Evolutionary conservation across 1,140 invertebrate genomes (phyloP), one percentile per base, ranked within the genome.

Genomic region (Drosophila kikkawai): DNA sequence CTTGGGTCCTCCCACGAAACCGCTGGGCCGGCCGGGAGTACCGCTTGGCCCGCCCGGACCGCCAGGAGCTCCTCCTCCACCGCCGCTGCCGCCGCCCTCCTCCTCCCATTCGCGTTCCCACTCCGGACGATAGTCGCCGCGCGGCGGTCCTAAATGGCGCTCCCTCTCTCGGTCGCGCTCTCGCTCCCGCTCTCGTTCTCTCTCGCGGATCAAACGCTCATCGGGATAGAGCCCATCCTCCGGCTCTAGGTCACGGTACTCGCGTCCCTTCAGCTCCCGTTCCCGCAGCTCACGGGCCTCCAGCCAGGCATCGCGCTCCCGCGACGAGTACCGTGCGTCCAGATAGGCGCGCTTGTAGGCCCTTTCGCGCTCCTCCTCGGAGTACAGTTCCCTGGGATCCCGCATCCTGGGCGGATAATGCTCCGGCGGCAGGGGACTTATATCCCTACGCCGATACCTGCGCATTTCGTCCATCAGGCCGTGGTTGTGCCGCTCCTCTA

Each of bases 21-120:
- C 91, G 22, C 77, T 66, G 39, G 77, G 61, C 2, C 85, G 84
- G 0, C 59, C 58, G n/a, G 79, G 81, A 6, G 58, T 73, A 0
- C 75, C 75, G 39, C 59, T 71, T 0, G 61, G 66, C 0, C 70
- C 79, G 22, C 70, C 75, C 7, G 65, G 66, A 42, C 73, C 83
- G 4, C 75, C 61, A 4, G 41, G 57, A 9, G 42, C 71, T 5
- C 44, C 36, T 9, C 36, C 48, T 1, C 53, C 36, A 4, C 34
- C 53, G 34, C 53, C 53, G 13, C 36, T n/a, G 29, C 61, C 71
- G 39, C 34, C 60, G 1, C 45, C 68, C 11, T 91, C 84, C 17
- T 91, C 91, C 47, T 85, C 86, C 81, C 91, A 92, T 13, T 92
- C 91, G n/a, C 69, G 78, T 4, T 92, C 88, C 91, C 91, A 92